These are phyloP conservation scores for Bursaphelenchus okinawaensis DNA, from an alignment of 2,888 invertebrate genomes.

Conservation along the genomic window DNA sequence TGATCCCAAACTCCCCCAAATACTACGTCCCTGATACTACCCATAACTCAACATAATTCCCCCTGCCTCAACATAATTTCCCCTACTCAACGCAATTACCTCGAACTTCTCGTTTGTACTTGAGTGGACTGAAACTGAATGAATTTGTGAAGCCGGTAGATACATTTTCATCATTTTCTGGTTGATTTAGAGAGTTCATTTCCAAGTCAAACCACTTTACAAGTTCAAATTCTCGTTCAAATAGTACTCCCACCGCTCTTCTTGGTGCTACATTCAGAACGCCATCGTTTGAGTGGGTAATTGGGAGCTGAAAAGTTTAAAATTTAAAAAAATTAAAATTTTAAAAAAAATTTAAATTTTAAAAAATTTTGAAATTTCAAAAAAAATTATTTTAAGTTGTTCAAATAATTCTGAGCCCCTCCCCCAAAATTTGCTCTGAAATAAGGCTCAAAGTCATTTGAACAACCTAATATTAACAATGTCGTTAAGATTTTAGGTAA, in stretches of 20 bases:
- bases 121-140: background rate
- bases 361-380: no score
- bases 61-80: no score
- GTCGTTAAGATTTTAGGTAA: no score
- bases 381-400: background rate
- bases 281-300: constrained; percentile 1
- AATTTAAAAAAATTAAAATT: no score
- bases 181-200: background rate
- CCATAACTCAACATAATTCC: no score
- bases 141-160: background rate
- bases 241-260: background rate
- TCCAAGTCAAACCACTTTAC: constrained; percentile 14
- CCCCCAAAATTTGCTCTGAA: background rate
- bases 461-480: background rate
- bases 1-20: no score
- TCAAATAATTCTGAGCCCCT: background rate
- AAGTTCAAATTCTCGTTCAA: constrained; percentile 7
- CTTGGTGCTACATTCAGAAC: background rate
- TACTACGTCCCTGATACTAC: no score
- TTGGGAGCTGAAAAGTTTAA: background rate
- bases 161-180: background rate
- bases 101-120: background rate
- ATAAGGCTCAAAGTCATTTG: background rate
- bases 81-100: no score
- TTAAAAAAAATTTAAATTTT: no score